Evolutionary conservation across 1,140 invertebrate species (phyloP).

Genomic region (Rhizoglyphus robini): DNA sequence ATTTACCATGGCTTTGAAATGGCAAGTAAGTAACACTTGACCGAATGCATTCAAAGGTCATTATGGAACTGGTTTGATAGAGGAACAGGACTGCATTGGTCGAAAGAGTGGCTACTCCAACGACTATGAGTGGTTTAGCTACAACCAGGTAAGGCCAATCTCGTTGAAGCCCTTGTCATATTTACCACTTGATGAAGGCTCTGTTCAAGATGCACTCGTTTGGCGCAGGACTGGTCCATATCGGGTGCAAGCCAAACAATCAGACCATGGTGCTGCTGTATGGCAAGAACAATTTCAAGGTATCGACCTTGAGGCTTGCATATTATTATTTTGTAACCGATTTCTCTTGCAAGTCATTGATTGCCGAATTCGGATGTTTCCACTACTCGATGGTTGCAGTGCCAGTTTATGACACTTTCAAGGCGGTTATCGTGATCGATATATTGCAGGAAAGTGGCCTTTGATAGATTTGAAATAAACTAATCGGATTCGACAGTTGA

Average conservation of each 20-base stretch:
- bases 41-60: no score
- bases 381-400: constrained; percentile 31
- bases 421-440: constrained; percentile 81
- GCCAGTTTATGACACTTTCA: constrained; percentile 40
- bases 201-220: constrained; percentile 15
- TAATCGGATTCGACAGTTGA: constrained; percentile 6
- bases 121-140: constrained; percentile 20
- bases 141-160: constrained; percentile 12
- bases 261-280: constrained; percentile 9
- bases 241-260: constrained; percentile 17
- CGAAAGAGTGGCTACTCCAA: constrained; percentile 8
- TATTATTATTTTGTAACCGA: neutral
- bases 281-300: constrained; percentile 16
- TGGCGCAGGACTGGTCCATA: constrained; percentile 12
- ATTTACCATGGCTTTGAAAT: constrained; percentile 17
- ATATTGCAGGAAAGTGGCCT: constrained; percentile 47
- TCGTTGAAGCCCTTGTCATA: neutral
- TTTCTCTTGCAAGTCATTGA: constrained; percentile 25
- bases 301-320: no score
- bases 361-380: constrained; percentile 74
- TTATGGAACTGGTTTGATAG: neutral
- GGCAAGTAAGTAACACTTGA: constrained; percentile 3
- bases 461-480: neutral
- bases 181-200: neutral
- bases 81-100: constrained; percentile 17